These are phyloP conservation scores for Galago senegalensis DNA, from an alignment of 2,797 vertebrate genomes.

Conservation along the genomic window DNA sequence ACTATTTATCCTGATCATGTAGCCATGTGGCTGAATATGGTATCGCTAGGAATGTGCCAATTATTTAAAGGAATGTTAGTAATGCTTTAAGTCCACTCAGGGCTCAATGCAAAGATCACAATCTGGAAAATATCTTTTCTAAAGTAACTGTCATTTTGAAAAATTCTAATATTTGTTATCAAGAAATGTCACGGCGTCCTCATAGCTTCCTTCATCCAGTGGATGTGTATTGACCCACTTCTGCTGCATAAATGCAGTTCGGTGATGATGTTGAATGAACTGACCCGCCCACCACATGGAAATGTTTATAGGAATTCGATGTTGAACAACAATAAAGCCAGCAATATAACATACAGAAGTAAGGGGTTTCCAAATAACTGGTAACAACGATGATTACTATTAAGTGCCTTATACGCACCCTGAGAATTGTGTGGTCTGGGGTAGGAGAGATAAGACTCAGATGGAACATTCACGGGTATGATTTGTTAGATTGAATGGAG, in stretches of 20 bases:
- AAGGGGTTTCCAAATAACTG: background rate
- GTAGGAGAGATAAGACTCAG: background rate
- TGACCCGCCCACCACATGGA: background rate
- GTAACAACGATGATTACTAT: background rate
- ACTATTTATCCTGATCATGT: background rate
- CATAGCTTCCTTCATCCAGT: background rate
- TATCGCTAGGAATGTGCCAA: background rate
- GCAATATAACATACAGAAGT: background rate
- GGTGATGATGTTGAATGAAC: background rate
- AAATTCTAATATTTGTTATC: background rate
- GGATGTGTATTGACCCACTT: background rate
- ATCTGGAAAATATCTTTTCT: background rate
- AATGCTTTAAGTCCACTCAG: background rate
- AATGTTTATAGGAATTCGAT: background rate
- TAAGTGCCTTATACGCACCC: background rate
- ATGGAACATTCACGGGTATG: background rate
- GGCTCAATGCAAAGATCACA: background rate
- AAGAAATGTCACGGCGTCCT: background rate
- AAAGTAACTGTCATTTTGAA: background rate
- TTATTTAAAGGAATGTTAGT: background rate
- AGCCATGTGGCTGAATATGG: background rate
- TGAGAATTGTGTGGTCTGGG: background rate
- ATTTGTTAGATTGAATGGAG: background rate
- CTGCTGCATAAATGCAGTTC: background rate
- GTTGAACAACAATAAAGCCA: background rate